Conservation (phyloP, 2,888 invertebrate species). For the Amaurobius ferox region DNA sequence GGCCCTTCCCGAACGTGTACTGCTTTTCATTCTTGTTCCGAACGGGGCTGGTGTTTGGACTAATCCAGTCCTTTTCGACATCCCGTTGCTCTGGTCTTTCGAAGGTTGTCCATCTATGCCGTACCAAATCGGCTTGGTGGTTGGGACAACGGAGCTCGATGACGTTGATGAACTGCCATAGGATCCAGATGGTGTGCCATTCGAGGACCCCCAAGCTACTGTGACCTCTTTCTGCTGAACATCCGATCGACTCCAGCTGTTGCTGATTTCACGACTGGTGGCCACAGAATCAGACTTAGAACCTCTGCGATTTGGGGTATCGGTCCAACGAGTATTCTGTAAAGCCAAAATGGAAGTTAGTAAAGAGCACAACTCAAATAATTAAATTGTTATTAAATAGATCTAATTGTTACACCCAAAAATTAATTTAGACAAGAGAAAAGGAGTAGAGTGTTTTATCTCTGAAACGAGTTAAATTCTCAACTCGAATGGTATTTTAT, state of each 20-base stretch:
- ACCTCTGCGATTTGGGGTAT: constrained; percentile 34
- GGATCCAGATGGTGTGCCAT: constrained; percentile 21
- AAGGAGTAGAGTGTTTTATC: too few species aligned
- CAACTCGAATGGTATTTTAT: too few species aligned
- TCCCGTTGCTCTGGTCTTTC: constrained; percentile 37
- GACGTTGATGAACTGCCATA: constrained; percentile 34
- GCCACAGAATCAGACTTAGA: constrained; percentile 23
- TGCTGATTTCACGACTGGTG: not conserved
- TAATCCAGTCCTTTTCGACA: constrained; percentile 26
- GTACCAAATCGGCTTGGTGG: constrained; percentile 37
- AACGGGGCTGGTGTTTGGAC: constrained; percentile 30
- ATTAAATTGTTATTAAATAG: too few species aligned
- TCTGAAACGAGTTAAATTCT: too few species aligned
- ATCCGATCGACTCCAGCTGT: constrained; percentile 42
- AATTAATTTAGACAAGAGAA: too few species aligned
- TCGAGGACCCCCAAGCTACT: constrained; percentile 37
- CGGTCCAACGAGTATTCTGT: constrained; percentile 20
- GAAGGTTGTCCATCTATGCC: constrained; percentile 55
- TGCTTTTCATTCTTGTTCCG: constrained; percentile 26
- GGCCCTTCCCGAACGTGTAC: not conserved
- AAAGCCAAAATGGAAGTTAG: not conserved
- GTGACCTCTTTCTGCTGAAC: constrained; percentile 60
- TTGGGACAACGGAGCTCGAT: constrained; percentile 3
- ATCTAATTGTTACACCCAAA: too few species aligned
- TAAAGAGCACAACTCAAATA: too few species aligned